Percentiles rank a stretch among this genome's conserved stretches.
Evolutionary conservation across 2,888 invertebrate species (phyloP).

Genomic region (Octonoba sinensis): DNA sequence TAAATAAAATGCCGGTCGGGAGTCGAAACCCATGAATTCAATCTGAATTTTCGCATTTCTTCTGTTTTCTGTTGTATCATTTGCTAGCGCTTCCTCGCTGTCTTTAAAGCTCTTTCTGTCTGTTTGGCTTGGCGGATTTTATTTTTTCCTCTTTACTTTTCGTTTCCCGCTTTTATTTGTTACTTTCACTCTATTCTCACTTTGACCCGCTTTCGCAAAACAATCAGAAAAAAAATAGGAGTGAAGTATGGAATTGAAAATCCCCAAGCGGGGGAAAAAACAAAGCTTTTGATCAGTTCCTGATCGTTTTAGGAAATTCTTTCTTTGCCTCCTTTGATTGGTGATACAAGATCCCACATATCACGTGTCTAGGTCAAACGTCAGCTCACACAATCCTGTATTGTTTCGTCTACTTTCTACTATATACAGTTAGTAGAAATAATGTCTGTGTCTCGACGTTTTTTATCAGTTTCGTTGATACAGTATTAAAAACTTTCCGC

Average conservation of each 20-base stretch:
- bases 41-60: conserved; percentile 53
- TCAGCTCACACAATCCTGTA: no score
- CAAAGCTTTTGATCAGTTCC: conserved; percentile 34
- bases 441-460: no score
- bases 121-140: conserved; percentile 36
- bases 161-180: no score
- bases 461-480: no score
- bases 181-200: conserved; percentile 4
- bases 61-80: conserved; percentile 16
- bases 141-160: neutral
- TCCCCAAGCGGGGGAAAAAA: conserved; percentile 18
- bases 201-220: conserved; percentile 29
- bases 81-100: conserved; percentile 9
- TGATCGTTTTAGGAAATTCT: no score
- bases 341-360: no score
- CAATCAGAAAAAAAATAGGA: conserved; percentile 33
- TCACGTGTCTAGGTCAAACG: no score
- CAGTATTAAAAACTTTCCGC: no score
- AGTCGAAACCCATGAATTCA: conserved; percentile 38
- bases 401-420: no score
- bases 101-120: conserved; percentile 26
- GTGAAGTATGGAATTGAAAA: conserved; percentile 40
- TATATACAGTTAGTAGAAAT: no score
- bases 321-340: no score
- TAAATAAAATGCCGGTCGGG: conserved; percentile 26